A percentile compares a stretch with the other conserved stretches of the same genome.
Evolutionary conservation across 2,888 invertebrate genomes (phyloP).

Genomic region (Listrodromus nycthemerus): DNA sequence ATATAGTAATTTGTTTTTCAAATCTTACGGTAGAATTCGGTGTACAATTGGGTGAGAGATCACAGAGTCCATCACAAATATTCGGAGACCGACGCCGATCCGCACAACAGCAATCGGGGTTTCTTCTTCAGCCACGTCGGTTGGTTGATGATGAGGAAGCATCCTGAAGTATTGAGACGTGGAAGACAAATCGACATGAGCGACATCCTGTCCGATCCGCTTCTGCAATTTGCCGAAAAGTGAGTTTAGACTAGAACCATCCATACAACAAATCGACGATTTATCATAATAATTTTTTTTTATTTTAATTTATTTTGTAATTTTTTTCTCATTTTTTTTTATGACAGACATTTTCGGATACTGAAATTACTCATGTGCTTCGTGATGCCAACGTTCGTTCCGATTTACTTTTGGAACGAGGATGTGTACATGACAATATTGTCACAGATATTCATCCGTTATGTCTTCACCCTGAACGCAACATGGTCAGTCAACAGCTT

Average conservation of each 20-base stretch:
- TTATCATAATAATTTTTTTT: background rate
- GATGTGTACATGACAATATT: slow-evolving; percentile 84
- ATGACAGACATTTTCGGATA: slow-evolving; percentile 84
- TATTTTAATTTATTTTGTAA: slow-evolving; percentile 37
- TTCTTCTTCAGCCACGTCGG: slow-evolving; percentile 97
- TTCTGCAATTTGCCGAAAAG: slow-evolving; percentile 90
- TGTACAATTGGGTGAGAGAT: too few species aligned
- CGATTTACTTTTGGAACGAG: slow-evolving; percentile 87
- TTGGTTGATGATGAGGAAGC: slow-evolving; percentile 96
- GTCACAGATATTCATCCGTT: slow-evolving; percentile 85
- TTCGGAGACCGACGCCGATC: slow-evolving; percentile 92
- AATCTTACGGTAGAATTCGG: slow-evolving; percentile 37
- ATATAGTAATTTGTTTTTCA: slow-evolving; percentile 84
- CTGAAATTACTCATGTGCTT: slow-evolving; percentile 86
- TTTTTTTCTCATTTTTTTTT: background rate
- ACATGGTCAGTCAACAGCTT: slow-evolving; percentile 88
- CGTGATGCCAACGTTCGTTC: slow-evolving; percentile 86
- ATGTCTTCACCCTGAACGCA: slow-evolving; percentile 85
- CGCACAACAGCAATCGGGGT: slow-evolving; percentile 92
- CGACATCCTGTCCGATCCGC: slow-evolving; percentile 91
- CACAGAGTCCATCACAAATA: slow-evolving; percentile 75
- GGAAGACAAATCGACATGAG: slow-evolving; percentile 92
- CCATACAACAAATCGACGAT: background rate
- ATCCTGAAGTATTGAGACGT: slow-evolving; percentile 92
- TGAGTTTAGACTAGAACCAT: background rate